Evolutionary conservation across 2,113 vertebrate genomes (phyloP).

Genomic region (Notothenia rossii): DNA sequence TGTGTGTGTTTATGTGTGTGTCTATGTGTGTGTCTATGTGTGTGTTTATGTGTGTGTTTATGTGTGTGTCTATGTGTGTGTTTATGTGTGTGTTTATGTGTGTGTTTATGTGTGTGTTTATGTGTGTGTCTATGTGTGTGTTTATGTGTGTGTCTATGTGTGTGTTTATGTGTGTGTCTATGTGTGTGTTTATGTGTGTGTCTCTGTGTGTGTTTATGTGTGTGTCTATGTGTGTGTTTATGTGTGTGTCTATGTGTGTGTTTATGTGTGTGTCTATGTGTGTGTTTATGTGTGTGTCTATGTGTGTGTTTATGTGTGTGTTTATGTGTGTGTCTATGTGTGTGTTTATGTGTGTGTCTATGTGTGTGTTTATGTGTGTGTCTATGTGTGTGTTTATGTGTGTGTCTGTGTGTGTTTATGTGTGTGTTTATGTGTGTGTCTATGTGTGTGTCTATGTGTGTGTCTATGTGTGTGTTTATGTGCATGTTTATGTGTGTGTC

Average conservation of each 20-base stretch:
- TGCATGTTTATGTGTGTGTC: not conserved
- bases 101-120: not conserved
- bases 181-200: too few species aligned
- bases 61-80: too few species aligned
- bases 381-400: not conserved
- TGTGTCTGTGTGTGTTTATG: too few species aligned
- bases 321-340: too few species aligned
- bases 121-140: too few species aligned
- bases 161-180: not conserved
- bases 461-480: not conserved
- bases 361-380: not conserved
- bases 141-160: not conserved
- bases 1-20: too few species aligned
- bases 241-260: too few species aligned
- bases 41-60: not conserved
- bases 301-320: not conserved
- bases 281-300: slow-evolving; percentile 2
- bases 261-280: too few species aligned
- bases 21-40: slow-evolving; percentile 8
- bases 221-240: too few species aligned
- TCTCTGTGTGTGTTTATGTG: too few species aligned
- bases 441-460: not conserved
- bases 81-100: not conserved
- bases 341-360: too few species aligned
- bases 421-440: too few species aligned